Percentiles rank a stretch among this genome's conserved stretches.
These are phyloP conservation scores for Falco concolor DNA, from an alignment of 2,797 vertebrate genomes.

Conservation along the genomic window DNA sequence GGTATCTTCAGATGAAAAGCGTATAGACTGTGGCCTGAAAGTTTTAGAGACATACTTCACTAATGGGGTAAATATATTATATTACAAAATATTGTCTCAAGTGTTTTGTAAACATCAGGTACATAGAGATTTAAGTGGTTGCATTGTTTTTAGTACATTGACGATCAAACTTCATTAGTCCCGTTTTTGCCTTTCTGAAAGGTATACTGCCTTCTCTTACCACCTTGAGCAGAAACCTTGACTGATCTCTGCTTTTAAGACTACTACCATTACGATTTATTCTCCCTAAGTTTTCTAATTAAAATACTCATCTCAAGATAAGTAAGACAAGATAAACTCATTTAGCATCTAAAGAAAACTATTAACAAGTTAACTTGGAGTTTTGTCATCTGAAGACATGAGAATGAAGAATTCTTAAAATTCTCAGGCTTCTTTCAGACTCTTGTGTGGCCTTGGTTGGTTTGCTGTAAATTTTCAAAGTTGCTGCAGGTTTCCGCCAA, in stretches of 20 bases:
- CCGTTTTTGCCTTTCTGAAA: background rate
- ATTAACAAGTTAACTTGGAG: background rate
- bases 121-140: background rate
- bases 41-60: constrained; percentile 87
- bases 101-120: background rate
- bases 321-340: too few species aligned
- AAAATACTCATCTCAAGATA: background rate
- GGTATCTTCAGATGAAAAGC: constrained; percentile 86
- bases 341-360: background rate
- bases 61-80: constrained; percentile 77
- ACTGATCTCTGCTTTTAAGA: background rate
- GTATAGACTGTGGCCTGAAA: constrained; percentile 80
- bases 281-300: background rate
- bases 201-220: background rate
- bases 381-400: background rate
- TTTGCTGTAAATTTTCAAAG: background rate
- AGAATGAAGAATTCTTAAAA: background rate
- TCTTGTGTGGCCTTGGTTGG: background rate
- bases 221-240: background rate
- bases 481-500: background rate
- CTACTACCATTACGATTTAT: background rate
- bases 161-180: background rate
- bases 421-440: background rate
- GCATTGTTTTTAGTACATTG: background rate
- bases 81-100: background rate